phyloP scores from a whole-genome alignment of 2,888 invertebrate species.

The Sesia apiformis region DNA sequence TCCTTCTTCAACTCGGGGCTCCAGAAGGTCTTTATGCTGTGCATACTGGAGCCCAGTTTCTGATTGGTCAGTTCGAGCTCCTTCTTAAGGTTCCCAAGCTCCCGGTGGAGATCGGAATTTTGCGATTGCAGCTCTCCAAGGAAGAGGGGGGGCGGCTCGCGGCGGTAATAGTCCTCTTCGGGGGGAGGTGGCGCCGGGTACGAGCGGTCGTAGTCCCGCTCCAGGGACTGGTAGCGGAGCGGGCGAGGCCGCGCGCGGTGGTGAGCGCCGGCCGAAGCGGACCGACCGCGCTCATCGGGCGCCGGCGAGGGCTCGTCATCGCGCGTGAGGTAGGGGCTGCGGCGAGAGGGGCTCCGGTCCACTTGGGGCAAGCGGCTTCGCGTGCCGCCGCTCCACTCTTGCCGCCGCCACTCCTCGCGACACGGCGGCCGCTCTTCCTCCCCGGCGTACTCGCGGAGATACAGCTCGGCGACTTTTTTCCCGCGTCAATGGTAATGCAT shows the following conservation, averaged over 20 bases:
- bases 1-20: constrained; percentile 99
- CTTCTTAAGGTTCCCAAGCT: constrained; percentile 90
- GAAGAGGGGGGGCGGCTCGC: constrained; percentile 78
- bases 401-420: constrained; percentile 70
- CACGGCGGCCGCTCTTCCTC: constrained; percentile 72
- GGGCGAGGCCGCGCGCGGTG: constrained; percentile 88
- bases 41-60: constrained; percentile 98
- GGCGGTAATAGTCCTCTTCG: constrained; percentile 76
- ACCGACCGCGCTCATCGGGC: constrained; percentile 88
- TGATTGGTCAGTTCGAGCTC: constrained; percentile 97
- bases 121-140: constrained; percentile 93
- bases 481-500: constrained; percentile 64
- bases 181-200: constrained; percentile 90
- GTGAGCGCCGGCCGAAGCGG: constrained; percentile 79
- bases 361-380: constrained; percentile 86
- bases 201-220: constrained; percentile 88
- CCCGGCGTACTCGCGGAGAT: constrained; percentile 72
- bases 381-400: constrained; percentile 60
- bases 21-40: constrained; percentile 99
- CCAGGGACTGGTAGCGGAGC: constrained; percentile 82
- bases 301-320: constrained; percentile 87
- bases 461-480: constrained; percentile 70
- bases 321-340: constrained; percentile 84
- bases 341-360: constrained; percentile 91
- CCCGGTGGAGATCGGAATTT: constrained; percentile 95